phyloP scores from a whole-genome alignment of 2,113 vertebrate species.

The Calidris pugnax region DNA sequence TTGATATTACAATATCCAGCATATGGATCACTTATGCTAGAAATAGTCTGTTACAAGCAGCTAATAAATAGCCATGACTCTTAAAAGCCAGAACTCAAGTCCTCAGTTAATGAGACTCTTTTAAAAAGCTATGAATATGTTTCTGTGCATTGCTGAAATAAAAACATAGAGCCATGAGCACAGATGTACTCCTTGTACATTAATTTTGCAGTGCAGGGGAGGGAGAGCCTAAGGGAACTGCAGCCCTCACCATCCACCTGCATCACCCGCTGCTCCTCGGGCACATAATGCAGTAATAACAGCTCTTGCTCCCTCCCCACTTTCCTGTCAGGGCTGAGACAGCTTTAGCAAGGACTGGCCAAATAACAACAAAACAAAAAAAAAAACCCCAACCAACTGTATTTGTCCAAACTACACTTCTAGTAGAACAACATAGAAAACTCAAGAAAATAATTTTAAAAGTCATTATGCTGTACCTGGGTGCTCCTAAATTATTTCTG shows the following conservation, averaged over 20 bases:
- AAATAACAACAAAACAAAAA: not conserved
- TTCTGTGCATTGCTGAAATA: not conserved
- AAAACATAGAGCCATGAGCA: not conserved
- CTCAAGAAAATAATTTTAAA: not conserved
- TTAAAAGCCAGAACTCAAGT: not conserved
- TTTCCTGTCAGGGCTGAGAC: not conserved
- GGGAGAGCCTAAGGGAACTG: not conserved
- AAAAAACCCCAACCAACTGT: not conserved
- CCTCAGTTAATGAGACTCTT: not conserved
- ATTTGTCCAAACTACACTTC: not conserved
- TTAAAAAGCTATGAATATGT: not conserved
- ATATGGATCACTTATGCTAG: not conserved
- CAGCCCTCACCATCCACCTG: not conserved
- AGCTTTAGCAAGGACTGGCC: not conserved
- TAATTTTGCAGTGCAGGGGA: not conserved
- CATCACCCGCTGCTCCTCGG: not conserved
- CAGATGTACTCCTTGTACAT: not conserved
- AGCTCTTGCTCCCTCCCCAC: not conserved
- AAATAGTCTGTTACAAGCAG: not conserved
- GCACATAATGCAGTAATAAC: fast-evolving
- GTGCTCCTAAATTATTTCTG: not conserved
- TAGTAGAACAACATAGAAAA: not conserved
- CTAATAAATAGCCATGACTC: not conserved
- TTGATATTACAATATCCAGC: not conserved
- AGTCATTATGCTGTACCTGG: not conserved